These are phyloP conservation scores for Habrosyne pyritoides DNA, from an alignment of 2,888 invertebrate genomes.

Conservation along the genomic window DNA sequence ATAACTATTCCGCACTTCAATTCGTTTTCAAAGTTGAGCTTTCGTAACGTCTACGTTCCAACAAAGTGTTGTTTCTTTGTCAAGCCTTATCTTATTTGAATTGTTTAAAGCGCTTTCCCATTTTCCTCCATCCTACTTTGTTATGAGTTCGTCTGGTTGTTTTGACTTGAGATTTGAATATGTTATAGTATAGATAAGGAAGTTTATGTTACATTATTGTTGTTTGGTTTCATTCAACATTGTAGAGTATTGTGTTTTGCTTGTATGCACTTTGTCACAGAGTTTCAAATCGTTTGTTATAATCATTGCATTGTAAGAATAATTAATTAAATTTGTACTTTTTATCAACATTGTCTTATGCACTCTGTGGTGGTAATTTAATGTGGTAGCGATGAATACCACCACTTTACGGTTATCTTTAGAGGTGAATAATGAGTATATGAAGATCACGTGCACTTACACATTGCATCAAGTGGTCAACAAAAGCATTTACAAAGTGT, in stretches of 20 bases:
- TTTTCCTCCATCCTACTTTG: conserved; percentile 22
- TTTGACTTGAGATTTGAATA: conserved; percentile 1
- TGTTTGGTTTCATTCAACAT: not conserved
- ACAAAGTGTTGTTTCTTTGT: conserved; percentile 31
- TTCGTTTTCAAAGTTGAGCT: conserved; percentile 10
- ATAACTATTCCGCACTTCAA: not conserved
- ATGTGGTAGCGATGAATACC: too few relatives aligned
- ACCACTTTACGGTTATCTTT: not conserved
- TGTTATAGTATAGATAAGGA: not conserved
- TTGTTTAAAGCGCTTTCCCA: conserved; percentile 26
- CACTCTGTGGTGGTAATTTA: too few relatives aligned
- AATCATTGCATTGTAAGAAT: not conserved
- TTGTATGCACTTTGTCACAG: not conserved
- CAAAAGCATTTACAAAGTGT: too few relatives aligned
- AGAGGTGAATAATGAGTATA: too few relatives aligned
- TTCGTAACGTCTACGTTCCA: conserved; percentile 9
- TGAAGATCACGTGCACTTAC: too few relatives aligned
- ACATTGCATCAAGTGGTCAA: too few relatives aligned
- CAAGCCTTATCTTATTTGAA: conserved; percentile 31
- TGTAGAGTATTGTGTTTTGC: not conserved
- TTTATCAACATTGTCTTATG: not conserved
- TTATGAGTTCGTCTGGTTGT: conserved; percentile 19
- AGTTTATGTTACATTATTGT: not conserved
- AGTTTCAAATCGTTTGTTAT: not conserved
- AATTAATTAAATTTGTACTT: not conserved